Conservation (phyloP, 2,113 vertebrate genomes). For the Laterallus jamaicensis region DNA sequence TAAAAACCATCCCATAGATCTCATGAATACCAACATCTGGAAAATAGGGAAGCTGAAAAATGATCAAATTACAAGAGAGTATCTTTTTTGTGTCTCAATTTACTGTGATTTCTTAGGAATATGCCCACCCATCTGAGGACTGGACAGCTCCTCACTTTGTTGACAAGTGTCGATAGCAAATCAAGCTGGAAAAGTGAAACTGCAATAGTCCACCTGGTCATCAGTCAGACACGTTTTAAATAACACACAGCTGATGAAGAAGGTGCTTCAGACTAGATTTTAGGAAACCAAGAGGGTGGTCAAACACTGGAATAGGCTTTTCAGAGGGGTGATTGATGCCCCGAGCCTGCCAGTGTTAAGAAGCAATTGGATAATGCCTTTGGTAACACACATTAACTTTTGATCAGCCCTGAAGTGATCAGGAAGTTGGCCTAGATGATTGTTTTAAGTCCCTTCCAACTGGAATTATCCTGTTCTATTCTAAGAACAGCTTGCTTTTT, state of each 20-base stretch:
- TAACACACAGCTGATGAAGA: not conserved
- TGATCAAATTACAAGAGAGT: not conserved
- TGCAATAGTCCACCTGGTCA: not conserved
- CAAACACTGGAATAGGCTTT: not conserved
- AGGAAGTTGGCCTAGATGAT: not conserved
- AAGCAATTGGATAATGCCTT: not conserved
- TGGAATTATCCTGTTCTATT: not conserved
- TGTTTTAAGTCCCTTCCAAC: not conserved
- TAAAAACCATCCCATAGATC: not conserved
- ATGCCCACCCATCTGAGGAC: not conserved
- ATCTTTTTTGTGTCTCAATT: not conserved
- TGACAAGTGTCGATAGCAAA: not conserved
- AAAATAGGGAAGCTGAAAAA: not conserved
- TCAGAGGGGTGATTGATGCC: rapidly evolving
- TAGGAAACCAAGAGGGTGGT: not conserved
- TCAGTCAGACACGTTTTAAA: not conserved
- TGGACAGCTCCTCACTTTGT: not conserved
- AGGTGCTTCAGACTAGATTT: not conserved
- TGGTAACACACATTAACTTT: not conserved
- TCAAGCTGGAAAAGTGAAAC: not conserved
- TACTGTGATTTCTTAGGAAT: not conserved
- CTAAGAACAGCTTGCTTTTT: not conserved
- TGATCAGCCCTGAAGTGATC: not conserved
- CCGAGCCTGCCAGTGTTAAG: not conserved
- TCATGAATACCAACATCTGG: not conserved